These are phyloP conservation scores for Acleris emargana DNA, from an alignment of 2,888 invertebrate species.

Conservation along the genomic window DNA sequence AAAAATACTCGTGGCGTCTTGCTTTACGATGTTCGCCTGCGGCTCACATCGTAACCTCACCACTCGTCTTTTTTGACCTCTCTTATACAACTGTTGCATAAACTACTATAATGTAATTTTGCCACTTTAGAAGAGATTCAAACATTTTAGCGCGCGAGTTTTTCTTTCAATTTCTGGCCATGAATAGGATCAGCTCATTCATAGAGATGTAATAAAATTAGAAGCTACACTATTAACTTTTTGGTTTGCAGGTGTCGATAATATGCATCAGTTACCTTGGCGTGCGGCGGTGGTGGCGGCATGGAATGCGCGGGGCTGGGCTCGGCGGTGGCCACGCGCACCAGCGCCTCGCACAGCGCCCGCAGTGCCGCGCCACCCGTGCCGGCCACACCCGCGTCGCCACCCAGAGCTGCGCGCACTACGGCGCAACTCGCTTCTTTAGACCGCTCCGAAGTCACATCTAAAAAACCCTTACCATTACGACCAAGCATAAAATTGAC, in stretches of 20 bases:
- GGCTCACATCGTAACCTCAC: too few relatives aligned
- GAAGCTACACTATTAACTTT: too few relatives aligned
- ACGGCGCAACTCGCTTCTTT: conserved; percentile 64
- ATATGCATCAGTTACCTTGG: conserved; percentile 67
- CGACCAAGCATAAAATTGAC: not conserved
- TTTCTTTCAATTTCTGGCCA: too few relatives aligned
- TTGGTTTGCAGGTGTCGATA: not conserved
- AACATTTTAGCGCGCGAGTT: too few relatives aligned
- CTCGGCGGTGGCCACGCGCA: conserved; percentile 26
- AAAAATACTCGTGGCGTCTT: too few relatives aligned
- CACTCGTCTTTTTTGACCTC: too few relatives aligned
- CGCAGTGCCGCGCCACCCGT: conserved; percentile 57
- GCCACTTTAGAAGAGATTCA: too few relatives aligned
- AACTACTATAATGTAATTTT: too few relatives aligned
- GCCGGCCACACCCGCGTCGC: conserved; percentile 33
- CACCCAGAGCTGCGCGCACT: conserved; percentile 55
- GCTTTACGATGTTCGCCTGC: too few relatives aligned
- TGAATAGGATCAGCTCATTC: too few relatives aligned
- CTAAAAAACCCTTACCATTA: conserved; percentile 45
- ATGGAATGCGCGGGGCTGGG: conserved; percentile 62
- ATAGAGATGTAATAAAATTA: too few relatives aligned
- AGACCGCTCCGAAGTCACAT: conserved; percentile 64
- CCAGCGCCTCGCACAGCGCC: conserved; percentile 42
- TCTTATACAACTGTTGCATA: too few relatives aligned
- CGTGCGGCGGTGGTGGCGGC: conserved; percentile 74